A percentile compares a stretch with the other conserved stretches of the same genome.
Evolutionary conservation across 1,140 invertebrate species (phyloP).

Genomic region (Eupeodes corollae): DNA sequence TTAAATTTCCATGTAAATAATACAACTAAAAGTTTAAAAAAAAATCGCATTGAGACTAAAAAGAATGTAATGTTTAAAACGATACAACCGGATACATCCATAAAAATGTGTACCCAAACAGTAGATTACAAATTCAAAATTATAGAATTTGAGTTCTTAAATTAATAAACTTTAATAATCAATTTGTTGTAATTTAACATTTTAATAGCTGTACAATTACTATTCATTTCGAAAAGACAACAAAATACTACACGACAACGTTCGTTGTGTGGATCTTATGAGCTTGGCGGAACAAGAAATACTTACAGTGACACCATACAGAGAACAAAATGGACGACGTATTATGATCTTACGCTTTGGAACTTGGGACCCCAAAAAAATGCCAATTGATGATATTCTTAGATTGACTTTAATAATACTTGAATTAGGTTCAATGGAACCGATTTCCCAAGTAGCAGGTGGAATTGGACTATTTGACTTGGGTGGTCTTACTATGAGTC

Average conservation of each 20-base stretch:
- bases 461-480: slow-evolving; percentile 66
- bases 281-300: slow-evolving; percentile 58
- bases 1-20: too few relatives aligned
- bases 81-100: too few relatives aligned
- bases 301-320: slow-evolving; percentile 59
- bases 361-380: slow-evolving; percentile 58
- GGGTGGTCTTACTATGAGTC: slow-evolving; percentile 53
- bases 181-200: too few relatives aligned
- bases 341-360: slow-evolving; percentile 40
- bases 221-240: slow-evolving; percentile 63
- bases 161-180: too few relatives aligned
- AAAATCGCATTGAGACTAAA: too few relatives aligned
- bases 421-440: slow-evolving; percentile 62
- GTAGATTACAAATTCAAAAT: too few relatives aligned
- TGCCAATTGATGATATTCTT: slow-evolving; percentile 56
- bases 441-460: slow-evolving; percentile 59
- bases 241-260: slow-evolving; percentile 51
- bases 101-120: too few relatives aligned
- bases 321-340: slow-evolving; percentile 49
- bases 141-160: too few relatives aligned
- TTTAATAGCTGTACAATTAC: slow-evolving; percentile 58
- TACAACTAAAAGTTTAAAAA: too few relatives aligned
- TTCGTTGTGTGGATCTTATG: slow-evolving; percentile 51
- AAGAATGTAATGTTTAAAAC: too few relatives aligned
- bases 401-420: slow-evolving; percentile 57